Evolutionary conservation across 2,113 vertebrate species (phyloP).

Genomic region (Heliornis fulica): DNA sequence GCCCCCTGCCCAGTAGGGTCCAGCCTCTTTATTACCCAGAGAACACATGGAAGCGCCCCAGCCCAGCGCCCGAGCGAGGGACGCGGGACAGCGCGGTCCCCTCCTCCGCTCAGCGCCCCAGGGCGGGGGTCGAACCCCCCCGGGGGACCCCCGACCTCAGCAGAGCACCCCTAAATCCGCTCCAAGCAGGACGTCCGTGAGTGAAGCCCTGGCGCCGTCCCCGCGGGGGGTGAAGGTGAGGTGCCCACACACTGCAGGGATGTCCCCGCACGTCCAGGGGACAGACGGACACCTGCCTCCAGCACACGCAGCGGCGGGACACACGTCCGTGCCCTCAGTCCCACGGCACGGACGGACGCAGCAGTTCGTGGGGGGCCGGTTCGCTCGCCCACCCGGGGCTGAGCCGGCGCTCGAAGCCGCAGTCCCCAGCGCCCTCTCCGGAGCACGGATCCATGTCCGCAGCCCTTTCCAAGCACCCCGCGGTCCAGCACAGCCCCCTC

Average conservation of each 20-base stretch:
- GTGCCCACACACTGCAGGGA: too few relatives aligned
- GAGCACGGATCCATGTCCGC: too few relatives aligned
- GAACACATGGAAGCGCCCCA: neutral
- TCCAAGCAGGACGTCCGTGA: neutral
- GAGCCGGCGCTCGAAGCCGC: neutral
- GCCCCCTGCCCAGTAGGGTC: too few relatives aligned
- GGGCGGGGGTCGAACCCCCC: neutral
- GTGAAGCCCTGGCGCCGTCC: neutral
- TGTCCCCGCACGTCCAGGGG: accelerated
- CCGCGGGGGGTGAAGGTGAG: too few relatives aligned
- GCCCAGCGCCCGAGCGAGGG: neutral
- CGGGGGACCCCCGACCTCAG: accelerated
- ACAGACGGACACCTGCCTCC: neutral
- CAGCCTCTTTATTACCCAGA: neutral
- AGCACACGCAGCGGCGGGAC: neutral
- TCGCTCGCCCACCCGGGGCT: neutral
- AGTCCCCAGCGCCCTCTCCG: accelerated
- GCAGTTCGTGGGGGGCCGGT: neutral
- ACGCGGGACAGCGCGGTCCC: neutral
- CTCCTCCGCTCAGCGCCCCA: neutral
- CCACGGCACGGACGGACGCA: neutral
- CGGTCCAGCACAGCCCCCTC: accelerated
- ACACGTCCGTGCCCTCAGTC: accelerated
- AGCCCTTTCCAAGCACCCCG: accelerated
- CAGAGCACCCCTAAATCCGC: neutral